Conservation (phyloP, 2,797 vertebrate genomes). For the Syndactyla subalaris region DNA sequence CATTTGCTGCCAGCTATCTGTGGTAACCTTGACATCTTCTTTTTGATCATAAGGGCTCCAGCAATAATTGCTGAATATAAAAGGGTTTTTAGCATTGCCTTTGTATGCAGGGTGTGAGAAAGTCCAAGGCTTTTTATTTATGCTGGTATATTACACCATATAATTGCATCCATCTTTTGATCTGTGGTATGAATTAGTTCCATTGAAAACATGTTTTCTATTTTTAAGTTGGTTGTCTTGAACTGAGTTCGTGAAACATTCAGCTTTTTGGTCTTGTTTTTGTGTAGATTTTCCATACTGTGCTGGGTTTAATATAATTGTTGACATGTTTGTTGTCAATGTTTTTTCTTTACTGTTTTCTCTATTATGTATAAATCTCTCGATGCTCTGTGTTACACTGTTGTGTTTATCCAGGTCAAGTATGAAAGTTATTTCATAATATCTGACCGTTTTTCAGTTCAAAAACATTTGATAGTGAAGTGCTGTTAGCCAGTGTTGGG, state of each 20-base stretch:
- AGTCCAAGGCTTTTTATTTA: constrained; percentile 62
- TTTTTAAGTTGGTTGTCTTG: constrained; percentile 57
- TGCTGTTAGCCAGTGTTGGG: not conserved
- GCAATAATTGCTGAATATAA: constrained; percentile 14
- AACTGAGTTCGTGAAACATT: constrained; percentile 46
- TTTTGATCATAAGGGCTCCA: constrained; percentile 36
- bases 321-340: constrained; percentile 12
- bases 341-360: not conserved
- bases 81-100: constrained; percentile 29
- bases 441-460: not conserved
- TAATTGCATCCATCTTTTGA: constrained; percentile 69
- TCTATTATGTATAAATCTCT: not conserved
- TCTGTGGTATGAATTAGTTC: constrained; percentile 65
- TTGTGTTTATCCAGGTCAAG: not conserved
- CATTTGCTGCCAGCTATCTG: constrained; percentile 44
- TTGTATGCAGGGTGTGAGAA: constrained; percentile 61
- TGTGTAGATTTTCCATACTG: constrained; percentile 57
- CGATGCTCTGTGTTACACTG: not conserved
- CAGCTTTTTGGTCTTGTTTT: constrained; percentile 24
- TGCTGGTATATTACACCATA: constrained; percentile 53
- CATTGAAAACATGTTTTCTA: constrained; percentile 69
- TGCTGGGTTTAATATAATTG: constrained; percentile 39
- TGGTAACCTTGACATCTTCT: constrained; percentile 48
- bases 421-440: not conserved
- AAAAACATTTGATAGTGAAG: not conserved